Conservation (phyloP, 1,140 invertebrate species). For the Bombus superbus region DNA sequence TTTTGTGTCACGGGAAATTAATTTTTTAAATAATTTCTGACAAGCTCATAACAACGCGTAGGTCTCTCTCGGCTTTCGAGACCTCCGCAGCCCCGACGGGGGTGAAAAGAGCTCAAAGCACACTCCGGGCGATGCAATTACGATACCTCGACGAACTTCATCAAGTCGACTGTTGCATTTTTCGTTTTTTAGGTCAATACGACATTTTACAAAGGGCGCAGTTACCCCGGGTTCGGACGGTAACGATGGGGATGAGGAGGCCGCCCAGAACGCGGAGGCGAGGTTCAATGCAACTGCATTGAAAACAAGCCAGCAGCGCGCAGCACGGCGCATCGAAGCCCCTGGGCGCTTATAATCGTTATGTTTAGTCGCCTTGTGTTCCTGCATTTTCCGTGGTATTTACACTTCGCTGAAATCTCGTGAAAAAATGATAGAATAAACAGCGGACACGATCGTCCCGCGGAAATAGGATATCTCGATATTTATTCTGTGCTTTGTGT, state of each 20-base stretch:
- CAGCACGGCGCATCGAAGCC: constrained; percentile 49
- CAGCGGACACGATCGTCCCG: constrained; percentile 46
- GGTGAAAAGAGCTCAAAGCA: constrained; percentile 43
- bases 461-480: constrained; percentile 64
- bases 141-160: constrained; percentile 57
- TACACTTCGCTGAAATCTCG: constrained; percentile 69
- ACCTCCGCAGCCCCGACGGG: not conserved
- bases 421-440: constrained; percentile 72
- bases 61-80: not conserved
- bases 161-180: constrained; percentile 59
- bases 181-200: constrained; percentile 62
- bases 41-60: constrained; percentile 40
- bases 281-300: constrained; percentile 65
- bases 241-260: constrained; percentile 58
- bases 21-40: constrained; percentile 57
- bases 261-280: constrained; percentile 50
- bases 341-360: constrained; percentile 69
- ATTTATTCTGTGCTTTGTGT: constrained; percentile 69
- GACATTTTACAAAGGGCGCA: constrained; percentile 65
- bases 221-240: constrained; percentile 49
- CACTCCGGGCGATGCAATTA: constrained; percentile 57
- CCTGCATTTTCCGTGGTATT: constrained; percentile 68
- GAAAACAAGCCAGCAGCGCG: constrained; percentile 59
- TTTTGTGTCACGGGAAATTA: constrained; percentile 26
- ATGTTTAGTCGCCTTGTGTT: constrained; percentile 69